Base-by-base conservation (phyloP, 1,140 invertebrate genomes). In the Pseudomyrmex pallidus region DNA sequence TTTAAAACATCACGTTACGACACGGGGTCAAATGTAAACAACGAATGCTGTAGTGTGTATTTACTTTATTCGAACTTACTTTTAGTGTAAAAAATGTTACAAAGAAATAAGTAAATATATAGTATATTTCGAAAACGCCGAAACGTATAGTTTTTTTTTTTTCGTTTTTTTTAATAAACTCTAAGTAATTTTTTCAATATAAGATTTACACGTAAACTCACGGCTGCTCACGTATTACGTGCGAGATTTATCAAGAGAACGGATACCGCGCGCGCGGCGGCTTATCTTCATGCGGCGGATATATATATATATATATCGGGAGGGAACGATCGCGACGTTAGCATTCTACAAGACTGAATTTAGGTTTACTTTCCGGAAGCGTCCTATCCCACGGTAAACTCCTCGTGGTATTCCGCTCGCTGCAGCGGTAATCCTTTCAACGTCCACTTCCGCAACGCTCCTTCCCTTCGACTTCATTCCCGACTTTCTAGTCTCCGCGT, bases 361-460 rank as follows among this genome's bases (percentile, higher is more conserved):
- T 72, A 80, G 76, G 70, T 80, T 80, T 80, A 80, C 76, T 80
- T 72, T 72, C 76, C 59, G 44, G 54, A 25, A 72, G 54, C 76
- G 66, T 80, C 70, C 66, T 72, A 78, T 50, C 76, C 76, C 15
- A 80, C 76, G 66, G 66, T 80, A 72, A 80, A 80, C 66, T 80
- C 64, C 20, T 70, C 76, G 54, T 70, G 66, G 76, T 80, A 80
- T 80, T 72, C 76, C 56, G 20, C 52, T 64, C 66, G 54, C 76
- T 72, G 66, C 12, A 80, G 54, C 66, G 54, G 54, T 80, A 80
- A 80, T 80, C 76, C 66, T 66, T 80, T 80, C 76, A 80, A 80
- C 76, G 76, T 80, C 76, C 76, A 80, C 76, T 80, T 80, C 66
- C 76, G 64, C 52, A 59, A 78, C 44, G 66, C 66, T 70, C 52